Evolutionary conservation across 2,797 vertebrate species (phyloP), one percentile per base, ranked within the genome.

Genomic region (Melanotaenia maccullochi): DNA sequence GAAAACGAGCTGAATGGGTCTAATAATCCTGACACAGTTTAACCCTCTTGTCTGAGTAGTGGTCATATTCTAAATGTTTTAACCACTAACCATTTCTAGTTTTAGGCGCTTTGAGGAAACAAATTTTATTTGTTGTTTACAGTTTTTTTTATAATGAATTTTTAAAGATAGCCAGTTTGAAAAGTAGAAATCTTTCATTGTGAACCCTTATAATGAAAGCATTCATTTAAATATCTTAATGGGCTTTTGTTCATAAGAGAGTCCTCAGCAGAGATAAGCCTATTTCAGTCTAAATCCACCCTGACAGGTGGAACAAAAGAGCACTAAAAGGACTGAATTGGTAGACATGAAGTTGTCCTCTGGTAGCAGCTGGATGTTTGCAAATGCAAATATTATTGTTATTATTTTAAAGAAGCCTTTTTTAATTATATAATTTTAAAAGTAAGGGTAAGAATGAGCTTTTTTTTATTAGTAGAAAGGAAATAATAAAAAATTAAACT

Each of bases 231-330:
- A 93, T 72, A 76, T 85, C 89, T 93, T 94, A 93, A 93, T 92
- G 83, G 93, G 87, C 91, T 91, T 93, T 94, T 93, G 92, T 94
- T 85, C 87, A 92, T 91, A 88, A 85, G 83, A 83, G 82, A 83
- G 86, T 90, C 88, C 81, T 89, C 79, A 89, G 76, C 77, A 80
- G 86, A 93, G 94, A 94, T 94, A 95, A 95, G 93, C 93, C 91
- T 90, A 86, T 93, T 94, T 93, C 84, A 93, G 82, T 81, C 82
- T 89, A 94, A 95, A 95, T 95, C 86, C 90, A 91, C 87, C 92
- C 81, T 95, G 95, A 94, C 95, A 94, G 91, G 91, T 94, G 93
- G 90, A 94, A 94, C 94, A 95, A 94, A 94, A 87, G 88, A 79
- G 83, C 63, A 71, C 59, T 89, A 62, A 90, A 91, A 86, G 72